A percentile compares a stretch with the other conserved stretches of the same genome.
Evolutionary conservation across 2,113 vertebrate genomes (phyloP).

Genomic region (Forbesichthys agassizii): DNA sequence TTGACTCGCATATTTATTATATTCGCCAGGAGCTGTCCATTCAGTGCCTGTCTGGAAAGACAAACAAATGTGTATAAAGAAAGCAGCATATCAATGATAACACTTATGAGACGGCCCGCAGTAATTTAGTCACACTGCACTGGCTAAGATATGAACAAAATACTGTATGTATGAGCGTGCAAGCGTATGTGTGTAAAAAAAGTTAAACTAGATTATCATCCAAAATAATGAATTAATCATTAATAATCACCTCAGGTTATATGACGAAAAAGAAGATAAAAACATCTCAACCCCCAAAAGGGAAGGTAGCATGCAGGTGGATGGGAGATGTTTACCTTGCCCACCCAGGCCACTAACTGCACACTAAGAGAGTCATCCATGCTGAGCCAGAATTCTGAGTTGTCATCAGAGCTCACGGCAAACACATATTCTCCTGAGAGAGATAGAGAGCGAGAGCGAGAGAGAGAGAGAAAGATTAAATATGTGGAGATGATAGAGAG

Average conservation of each 20-base stretch:
- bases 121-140: no score
- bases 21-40: slow-evolving; percentile 94
- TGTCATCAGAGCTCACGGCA: slow-evolving; percentile 90
- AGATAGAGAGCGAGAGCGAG: background rate
- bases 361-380: slow-evolving; percentile 80
- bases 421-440: slow-evolving; percentile 87
- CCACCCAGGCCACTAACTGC: slow-evolving; percentile 83
- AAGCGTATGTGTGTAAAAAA: no score
- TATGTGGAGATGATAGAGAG: background rate
- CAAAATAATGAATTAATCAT: no score
- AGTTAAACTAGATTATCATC: no score
- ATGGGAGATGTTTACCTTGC: slow-evolving; percentile 79
- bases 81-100: no score
- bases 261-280: no score
- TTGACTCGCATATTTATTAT: slow-evolving; percentile 89
- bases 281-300: no score
- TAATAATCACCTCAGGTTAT: no score
- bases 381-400: slow-evolving; percentile 96
- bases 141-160: no score
- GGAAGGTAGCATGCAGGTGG: background rate
- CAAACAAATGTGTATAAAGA: background rate
- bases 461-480: background rate
- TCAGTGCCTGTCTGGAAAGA: slow-evolving; percentile 84
- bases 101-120: no score
- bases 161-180: no score